These are phyloP conservation scores for Scortum barcoo DNA, from an alignment of 2,113 vertebrate species.

Conservation along the genomic window DNA sequence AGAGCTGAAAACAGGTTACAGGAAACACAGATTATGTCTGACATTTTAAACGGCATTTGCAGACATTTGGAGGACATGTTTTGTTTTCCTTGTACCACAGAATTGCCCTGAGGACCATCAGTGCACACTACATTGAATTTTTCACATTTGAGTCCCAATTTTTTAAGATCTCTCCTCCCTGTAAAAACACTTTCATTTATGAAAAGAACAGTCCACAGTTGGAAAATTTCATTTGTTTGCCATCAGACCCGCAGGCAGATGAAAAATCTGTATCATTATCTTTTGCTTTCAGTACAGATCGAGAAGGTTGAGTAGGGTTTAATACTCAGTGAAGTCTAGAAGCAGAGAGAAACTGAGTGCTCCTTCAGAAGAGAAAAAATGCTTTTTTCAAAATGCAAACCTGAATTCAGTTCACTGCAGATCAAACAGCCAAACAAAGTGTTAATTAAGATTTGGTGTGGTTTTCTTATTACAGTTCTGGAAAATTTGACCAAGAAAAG, in stretches of 20 bases:
- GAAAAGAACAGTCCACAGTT: not conserved
- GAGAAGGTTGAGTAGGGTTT: not conserved
- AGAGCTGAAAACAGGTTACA: not conserved
- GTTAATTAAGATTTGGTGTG: too few relatives aligned
- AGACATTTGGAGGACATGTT: not conserved
- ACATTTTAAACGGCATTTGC: too few relatives aligned
- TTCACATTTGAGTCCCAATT: not conserved
- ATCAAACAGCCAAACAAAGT: not conserved
- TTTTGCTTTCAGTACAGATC: not conserved
- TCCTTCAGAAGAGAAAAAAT: not conserved
- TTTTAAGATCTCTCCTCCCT: not conserved
- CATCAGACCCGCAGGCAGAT: not conserved
- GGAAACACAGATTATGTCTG: not conserved
- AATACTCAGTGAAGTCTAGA: too few relatives aligned
- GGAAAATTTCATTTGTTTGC: not conserved
- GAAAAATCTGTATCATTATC: not conserved
- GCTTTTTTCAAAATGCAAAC: not conserved
- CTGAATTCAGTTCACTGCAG: not conserved
- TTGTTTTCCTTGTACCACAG: too few relatives aligned
- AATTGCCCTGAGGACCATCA: not conserved
- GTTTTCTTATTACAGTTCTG: constrained; percentile 40
- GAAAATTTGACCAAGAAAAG: not conserved
- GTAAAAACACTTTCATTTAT: not conserved
- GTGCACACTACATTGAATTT: not conserved
- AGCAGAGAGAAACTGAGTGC: not conserved